Percentiles rank a stretch among this genome's conserved stretches.
Evolutionary conservation across 2,888 invertebrate genomes (phyloP).

Genomic region (Orchesella flavescens): DNA sequence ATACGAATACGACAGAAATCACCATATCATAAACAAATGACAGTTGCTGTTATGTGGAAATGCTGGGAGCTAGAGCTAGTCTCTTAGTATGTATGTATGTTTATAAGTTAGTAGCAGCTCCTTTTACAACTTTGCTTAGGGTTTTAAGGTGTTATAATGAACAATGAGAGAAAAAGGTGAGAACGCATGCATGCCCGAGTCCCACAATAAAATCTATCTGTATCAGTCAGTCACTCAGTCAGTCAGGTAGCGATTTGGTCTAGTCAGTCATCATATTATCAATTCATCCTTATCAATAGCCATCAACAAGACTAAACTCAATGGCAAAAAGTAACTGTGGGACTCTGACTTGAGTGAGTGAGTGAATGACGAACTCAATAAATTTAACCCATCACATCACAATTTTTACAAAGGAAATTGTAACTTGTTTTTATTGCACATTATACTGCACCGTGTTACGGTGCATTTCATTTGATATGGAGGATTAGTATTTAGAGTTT

Average conservation of each 20-base stretch:
- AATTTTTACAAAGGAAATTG: constrained; percentile 20
- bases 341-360: neutral
- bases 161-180: constrained; percentile 40
- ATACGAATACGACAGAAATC: neutral
- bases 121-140: neutral
- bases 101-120: neutral
- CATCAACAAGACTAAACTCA: neutral
- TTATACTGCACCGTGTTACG: constrained; percentile 15
- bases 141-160: neutral
- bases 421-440: neutral
- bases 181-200: constrained; percentile 31
- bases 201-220: constrained; percentile 54
- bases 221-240: constrained; percentile 45
- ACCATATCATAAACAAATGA: neutral
- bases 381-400: neutral
- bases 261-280: neutral
- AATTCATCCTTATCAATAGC: constrained; percentile 3
- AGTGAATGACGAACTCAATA: neutral
- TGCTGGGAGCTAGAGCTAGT: too few relatives aligned
- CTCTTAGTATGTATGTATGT: neutral
- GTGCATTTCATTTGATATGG: constrained; percentile 17
- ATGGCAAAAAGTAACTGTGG: constrained; percentile 17
- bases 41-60: constrained; percentile 3
- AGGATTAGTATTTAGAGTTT: neutral
- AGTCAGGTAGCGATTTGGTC: constrained; percentile 10